Evolutionary conservation across 2,113 vertebrate genomes (phyloP), one percentile per base, ranked within the genome.

Genomic region (Aspidoscelis tigris): DNA sequence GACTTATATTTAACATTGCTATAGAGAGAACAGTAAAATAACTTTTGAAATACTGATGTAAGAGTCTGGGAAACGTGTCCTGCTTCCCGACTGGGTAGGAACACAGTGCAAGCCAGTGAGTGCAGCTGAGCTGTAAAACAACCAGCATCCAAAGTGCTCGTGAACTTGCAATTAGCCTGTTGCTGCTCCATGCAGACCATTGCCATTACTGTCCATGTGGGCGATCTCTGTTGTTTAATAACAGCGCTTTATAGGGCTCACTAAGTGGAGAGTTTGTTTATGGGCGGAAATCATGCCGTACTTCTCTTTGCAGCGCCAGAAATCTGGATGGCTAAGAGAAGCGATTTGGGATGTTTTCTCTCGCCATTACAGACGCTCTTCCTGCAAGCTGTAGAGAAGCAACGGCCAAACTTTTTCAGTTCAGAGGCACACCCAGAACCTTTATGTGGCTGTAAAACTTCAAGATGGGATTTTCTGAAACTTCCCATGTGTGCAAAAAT

Each of bases 61-160:
- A 87, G 85, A 87, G 86, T 93, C 88, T 89, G 81, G 93, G 87
- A 78, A 64, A 86, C 86, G 91, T 92, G 87, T 93, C 89, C 89
- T 93, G 90, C 90, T 94, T 92, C 89, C 90, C 91, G 90, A 90
- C 91, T 72, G 16, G 77, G 43, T 90, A 83, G 90, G 91, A 93
- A 91, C 79, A 50, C 76, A 50, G 44, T 3, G 70, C 84, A 75
- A 81, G 53, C 86, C 89, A 92, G 71, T 89, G 80, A 88, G 89
- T 47, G 78, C 16, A 0, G 69, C 66, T 68, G 53, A 87, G 84
- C 81, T 77, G 80, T 88, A 87, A 84, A 90, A 82, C 22, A 73
- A 18, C 75, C 1, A 61, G 4, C 58, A 86, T 87, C 89, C 76
- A 87, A 92, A 89, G 41, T 74, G 20, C 78, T 86, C 84, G 89